Evolutionary conservation across 2,888 invertebrate genomes (phyloP), one percentile per base, ranked within the genome.

Genomic region (Agrenia bidenticulata): DNA sequence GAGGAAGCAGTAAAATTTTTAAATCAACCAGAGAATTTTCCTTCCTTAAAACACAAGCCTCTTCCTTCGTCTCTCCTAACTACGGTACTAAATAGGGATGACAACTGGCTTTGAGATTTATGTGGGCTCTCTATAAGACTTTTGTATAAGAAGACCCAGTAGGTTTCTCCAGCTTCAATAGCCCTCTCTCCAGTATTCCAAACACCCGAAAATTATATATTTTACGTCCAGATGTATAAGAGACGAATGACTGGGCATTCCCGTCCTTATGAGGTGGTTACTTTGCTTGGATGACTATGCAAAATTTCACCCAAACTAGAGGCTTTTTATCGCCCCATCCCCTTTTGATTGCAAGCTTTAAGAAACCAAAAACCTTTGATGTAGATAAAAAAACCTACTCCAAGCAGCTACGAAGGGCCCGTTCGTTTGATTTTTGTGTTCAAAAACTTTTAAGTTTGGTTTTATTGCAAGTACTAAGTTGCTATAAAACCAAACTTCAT

Each of bases 61-160:
- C 5, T 45, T 45, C 4, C 45, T 45, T 17, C 15, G 5, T 45
- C 45, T 17, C 4, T 9, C 17, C 45, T 9, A 5, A 45, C 17
- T n/a, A 17, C n/a, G 19, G n/a, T 17, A 13, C 24, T 51, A 51
- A 51, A 24, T 24, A 51, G 24, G 19, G 51, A 51, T 51, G 51
- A 51, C 51, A 51, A 51, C 23, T 24, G 51, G 23, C 19, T 24
- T 51, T 23, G 24, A 51, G 51, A 51, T 51, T 51, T 51, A 51
- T 51, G 45, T 45, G 45, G 4, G 5, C 32, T 7, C 32, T 4
- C 32, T n/a, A n/a, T n/a, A 39, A 15, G 15, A 39, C 7, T 11
- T 15, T 39, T 39, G 39, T 39, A 39, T 7, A 39, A 39, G 39
- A 39, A 7, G 15, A n/a, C n/a, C n/a, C n/a, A n/a, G n/a, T n/a